Evolutionary conservation across 2,113 vertebrate genomes (phyloP), one percentile per base, ranked within the genome.

Genomic region (Syngnathus typhle): DNA sequence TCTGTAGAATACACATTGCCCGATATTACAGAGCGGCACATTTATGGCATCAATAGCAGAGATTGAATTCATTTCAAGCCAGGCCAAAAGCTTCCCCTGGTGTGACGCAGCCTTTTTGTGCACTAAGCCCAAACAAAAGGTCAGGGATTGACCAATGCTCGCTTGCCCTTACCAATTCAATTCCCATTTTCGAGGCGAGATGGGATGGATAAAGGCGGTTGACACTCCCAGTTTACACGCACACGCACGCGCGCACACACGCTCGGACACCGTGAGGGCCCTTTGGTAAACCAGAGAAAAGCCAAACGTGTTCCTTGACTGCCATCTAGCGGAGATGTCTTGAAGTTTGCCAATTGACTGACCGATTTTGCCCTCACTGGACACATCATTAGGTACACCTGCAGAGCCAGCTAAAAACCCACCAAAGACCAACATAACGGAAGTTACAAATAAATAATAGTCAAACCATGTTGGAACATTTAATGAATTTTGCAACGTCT

Each of bases 391-490:
- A 7, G 19, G 49, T 2, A 51, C 18, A n/a, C 19, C 7, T 8
- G 19, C 49, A n/a, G 18, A 8, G 19, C n/a, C 1, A 7, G 2
- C 19, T n/a, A 3, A 51, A 5, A 13, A 5, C 15, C 2, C 27
- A 32, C 27, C 27, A 32, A 32, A 32, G 27, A 32, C 27, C 27
- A 32, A 32, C 27, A 32, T 32, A 32, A 32, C 27, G 27, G 2
- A 32, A 32, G 27, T 32, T 32, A 32, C 27, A 32, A 32, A 32
- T 32, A 32, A 32, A 32, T 3, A 32, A 32, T 32, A 95, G 92
- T 92, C 92, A 94, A 95, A 94, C 93, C 91, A 93, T 95, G 92
- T 95, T 92, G 94, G 92, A 91, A 94, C 91, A 91, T 89, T 92
- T 92, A 93, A 92, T 89, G 91, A 86, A 89, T 92, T 93, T 91